Conservation (phyloP, 2,888 invertebrate species). For the Teinopalpus imperialis region DNA sequence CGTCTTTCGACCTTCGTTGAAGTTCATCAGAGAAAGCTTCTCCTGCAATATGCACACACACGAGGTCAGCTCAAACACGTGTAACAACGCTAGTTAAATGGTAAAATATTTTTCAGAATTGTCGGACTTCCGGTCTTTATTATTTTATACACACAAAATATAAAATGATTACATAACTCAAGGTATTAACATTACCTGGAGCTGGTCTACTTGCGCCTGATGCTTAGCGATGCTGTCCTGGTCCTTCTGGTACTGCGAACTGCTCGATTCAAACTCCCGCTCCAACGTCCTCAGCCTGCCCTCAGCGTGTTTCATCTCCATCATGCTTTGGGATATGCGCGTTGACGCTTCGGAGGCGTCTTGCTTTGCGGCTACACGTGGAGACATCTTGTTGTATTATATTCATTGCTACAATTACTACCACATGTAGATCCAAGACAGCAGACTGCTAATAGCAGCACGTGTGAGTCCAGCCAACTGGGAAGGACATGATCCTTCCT, state of each 20-base stretch:
- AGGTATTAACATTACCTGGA: constrained; percentile 64
- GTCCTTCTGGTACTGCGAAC: constrained; percentile 85
- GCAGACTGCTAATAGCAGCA: too few species aligned
- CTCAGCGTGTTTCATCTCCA: constrained; percentile 86
- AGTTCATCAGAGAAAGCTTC: constrained; percentile 78
- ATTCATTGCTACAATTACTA: too few species aligned
- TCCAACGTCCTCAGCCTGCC: constrained; percentile 84
- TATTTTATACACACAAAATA: too few species aligned
- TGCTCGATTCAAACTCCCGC: constrained; percentile 84
- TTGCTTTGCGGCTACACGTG: constrained; percentile 85
- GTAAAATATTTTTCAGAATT: too few species aligned
- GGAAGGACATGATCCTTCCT: too few species aligned
- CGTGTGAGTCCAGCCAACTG: too few species aligned
- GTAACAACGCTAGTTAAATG: too few species aligned
- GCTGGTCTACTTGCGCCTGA: constrained; percentile 51
- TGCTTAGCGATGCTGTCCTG: constrained; percentile 74
- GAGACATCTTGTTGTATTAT: too few species aligned
- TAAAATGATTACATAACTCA: too few species aligned
- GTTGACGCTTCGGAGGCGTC: constrained; percentile 89
- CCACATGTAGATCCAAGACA: too few species aligned
- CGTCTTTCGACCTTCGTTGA: constrained; percentile 83
- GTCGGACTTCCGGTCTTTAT: too few species aligned
- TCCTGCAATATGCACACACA: constrained; percentile 49
- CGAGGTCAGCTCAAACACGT: too few species aligned
- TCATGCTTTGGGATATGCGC: constrained; percentile 88